These are phyloP conservation scores for Thumatha senex DNA, from an alignment of 2,888 invertebrate species.

Conservation along the genomic window DNA sequence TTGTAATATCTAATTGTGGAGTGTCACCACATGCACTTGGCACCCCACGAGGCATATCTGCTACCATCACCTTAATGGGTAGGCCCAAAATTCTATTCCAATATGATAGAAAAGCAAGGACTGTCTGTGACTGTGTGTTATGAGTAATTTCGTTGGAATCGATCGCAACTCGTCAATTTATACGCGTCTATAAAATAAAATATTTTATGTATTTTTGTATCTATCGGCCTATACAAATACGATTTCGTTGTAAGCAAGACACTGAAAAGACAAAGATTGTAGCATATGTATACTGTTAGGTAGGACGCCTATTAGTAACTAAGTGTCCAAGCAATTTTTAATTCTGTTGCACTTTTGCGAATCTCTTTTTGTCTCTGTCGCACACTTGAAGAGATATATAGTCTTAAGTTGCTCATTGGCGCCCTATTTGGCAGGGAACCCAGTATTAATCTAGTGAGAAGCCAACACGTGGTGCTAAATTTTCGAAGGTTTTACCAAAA, in stretches of 20 bases:
- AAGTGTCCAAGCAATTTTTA: too few species aligned
- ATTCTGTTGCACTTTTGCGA: too few species aligned
- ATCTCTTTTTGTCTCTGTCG: too few species aligned
- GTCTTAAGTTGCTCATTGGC: too few species aligned
- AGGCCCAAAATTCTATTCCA: too few species aligned
- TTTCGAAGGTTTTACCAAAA: constrained; percentile 78
- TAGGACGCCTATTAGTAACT: too few species aligned
- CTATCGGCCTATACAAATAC: constrained; percentile 16
- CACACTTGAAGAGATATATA: too few species aligned
- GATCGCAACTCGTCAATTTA: constrained; percentile 33
- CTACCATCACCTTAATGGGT: too few species aligned
- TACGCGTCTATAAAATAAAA: constrained; percentile 3
- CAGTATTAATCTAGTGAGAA: constrained; percentile 68
- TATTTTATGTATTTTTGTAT: constrained; percentile 9
- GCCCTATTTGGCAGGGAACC: constrained; percentile 23
- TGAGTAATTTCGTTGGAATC: constrained; percentile 18
- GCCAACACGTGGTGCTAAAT: constrained; percentile 81
- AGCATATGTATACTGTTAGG: constrained; percentile 11
- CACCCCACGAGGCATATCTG: not conserved
- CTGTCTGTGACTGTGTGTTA: not conserved
- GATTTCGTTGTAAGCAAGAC: constrained; percentile 24
- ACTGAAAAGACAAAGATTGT: constrained; percentile 31
- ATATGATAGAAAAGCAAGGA: constrained; percentile 1
- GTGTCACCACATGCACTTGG: too few species aligned
- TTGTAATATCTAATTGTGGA: too few species aligned